These are phyloP conservation scores for Tetragnatha montana DNA, from an alignment of 2,888 invertebrate species.

Conservation along the genomic window DNA sequence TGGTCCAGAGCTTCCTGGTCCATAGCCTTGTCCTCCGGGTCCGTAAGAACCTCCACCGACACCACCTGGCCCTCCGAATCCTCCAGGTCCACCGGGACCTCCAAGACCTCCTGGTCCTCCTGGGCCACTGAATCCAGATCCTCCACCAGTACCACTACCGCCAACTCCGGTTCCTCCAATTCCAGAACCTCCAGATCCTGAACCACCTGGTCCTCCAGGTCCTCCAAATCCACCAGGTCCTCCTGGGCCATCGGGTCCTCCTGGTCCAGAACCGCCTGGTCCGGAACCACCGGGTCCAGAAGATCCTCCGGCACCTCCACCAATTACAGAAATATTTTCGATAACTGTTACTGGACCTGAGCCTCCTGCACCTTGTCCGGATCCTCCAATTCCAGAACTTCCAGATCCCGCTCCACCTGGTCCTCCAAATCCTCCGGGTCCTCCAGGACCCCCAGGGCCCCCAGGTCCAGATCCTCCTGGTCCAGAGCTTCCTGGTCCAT, in stretches of 20 bases:
- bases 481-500: background rate
- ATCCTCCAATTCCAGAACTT: background rate
- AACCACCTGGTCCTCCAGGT: conserved; percentile 1
- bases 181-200: background rate
- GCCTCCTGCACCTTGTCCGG: background rate
- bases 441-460: too few species aligned
- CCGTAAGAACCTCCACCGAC: background rate
- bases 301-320: background rate
- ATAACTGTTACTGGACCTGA: background rate
- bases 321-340: too few species aligned
- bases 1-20: too few species aligned
- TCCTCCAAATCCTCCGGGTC: too few species aligned
- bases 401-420: background rate
- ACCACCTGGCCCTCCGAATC: background rate
- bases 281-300: too few species aligned
- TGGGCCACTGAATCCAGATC: background rate
- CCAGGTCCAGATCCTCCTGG: background rate
- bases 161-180: background rate
- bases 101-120: background rate
- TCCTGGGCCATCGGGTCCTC: background rate
- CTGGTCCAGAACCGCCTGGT: background rate
- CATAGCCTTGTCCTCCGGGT: background rate
- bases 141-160: too few species aligned
- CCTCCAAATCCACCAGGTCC: background rate
- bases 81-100: conserved; percentile 15